These are phyloP conservation scores for Manis javanica DNA, from an alignment of 2,797 vertebrate species.

Conservation along the genomic window DNA sequence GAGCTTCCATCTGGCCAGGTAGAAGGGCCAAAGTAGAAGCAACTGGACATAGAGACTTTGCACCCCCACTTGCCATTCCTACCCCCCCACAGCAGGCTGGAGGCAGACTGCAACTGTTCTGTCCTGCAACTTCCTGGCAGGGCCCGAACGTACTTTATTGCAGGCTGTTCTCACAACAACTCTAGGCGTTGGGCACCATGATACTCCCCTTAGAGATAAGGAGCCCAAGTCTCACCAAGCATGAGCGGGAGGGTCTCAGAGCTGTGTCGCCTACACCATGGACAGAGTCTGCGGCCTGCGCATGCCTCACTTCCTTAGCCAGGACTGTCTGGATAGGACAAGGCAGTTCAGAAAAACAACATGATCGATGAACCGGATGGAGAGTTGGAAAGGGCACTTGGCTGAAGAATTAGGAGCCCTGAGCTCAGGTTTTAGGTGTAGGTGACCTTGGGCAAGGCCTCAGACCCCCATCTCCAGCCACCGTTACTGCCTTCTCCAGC, in stretches of 20 bases:
- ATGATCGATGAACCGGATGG: accelerated
- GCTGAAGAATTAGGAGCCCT: not conserved
- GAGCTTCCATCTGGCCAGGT: not conserved
- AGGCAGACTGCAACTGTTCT: not conserved
- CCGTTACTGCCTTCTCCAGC: not conserved
- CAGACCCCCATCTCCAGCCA: not conserved
- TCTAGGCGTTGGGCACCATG: not conserved
- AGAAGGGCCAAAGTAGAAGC: not conserved
- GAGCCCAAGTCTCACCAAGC: not conserved
- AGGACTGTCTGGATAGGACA: not conserved
- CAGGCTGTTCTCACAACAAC: not conserved
- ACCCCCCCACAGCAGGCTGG: not conserved
- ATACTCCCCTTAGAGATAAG: not conserved
- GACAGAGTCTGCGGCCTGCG: not conserved
- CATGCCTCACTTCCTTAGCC: not conserved
- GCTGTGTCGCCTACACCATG: not conserved
- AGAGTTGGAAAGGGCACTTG: not conserved
- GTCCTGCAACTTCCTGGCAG: not conserved
- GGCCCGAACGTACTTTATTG: not conserved
- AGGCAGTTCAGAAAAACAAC: not conserved
- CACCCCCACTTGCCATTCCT: not conserved
- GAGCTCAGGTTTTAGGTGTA: not conserved
- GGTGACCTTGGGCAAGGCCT: not conserved
- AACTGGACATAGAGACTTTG: conserved; percentile 33
- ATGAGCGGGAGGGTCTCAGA: not conserved